Evolutionary conservation across 2,888 invertebrate species (phyloP), one percentile per base, ranked within the genome.

Genomic region (Latrodectus elegans): DNA sequence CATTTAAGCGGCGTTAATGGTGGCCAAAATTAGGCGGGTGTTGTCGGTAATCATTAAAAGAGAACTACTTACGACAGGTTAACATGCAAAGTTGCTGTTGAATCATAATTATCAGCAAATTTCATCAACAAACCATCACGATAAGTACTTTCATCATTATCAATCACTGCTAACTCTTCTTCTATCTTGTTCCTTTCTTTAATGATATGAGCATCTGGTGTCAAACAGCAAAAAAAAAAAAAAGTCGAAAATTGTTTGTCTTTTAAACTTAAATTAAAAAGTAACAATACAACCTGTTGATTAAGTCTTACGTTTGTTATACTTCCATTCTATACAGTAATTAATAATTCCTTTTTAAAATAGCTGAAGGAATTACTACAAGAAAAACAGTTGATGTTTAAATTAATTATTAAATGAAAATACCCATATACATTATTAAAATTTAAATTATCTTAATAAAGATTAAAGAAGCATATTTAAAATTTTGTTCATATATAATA

Each of bases 71-170:
- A 76, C 76, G 81, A 22, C 75, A 80, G 49, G 70, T 81, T 80
- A 72, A 53, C 80, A 67, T 81, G 71, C 81, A 65, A 81, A 81
- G 70, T 77, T 65, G 26, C 38, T 53, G 70, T n/a, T 65, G 85
- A 75, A 76, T 76, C 65, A 71, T 87, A 81, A 87, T 81, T 87
- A 87, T 72, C 73, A 51, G 65, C 26, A 72, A 72, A 81, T 81
- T 81, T 87, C 81, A 80, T 78, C 78, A 73, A 80, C 80, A 70
- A 75, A 64, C 77, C 81, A 81, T 87, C 81, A 77, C 55, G 71
- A 52, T 76, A 53, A 87, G 81, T 75, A 52, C 77, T 86, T 81
- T 49, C 67, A 60, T 60, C 60, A 60, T 60, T 60, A 60, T 60
- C n/a, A 60, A 60, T 60, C 60, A 60, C n/a, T 60, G 60, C 3